Conservation (phyloP, 2,888 invertebrate genomes). For the Alcis repandata region DNA sequence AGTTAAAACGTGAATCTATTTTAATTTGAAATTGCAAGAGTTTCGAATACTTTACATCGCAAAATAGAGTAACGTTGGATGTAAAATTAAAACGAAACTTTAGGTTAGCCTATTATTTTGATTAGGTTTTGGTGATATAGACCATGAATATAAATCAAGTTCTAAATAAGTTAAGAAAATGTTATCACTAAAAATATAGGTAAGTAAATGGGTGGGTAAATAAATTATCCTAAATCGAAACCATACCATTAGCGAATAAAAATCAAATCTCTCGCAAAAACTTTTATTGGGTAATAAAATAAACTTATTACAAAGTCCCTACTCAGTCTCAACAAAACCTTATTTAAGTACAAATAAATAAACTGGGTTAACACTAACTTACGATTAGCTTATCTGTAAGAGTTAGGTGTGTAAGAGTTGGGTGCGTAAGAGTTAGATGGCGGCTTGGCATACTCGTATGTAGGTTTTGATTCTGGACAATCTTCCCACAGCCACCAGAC, state of each 20-base stretch:
- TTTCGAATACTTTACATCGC: conserved; percentile 10
- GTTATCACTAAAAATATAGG: too few relatives aligned
- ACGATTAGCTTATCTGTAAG: conserved; percentile 54
- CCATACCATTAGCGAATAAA: conserved; percentile 6
- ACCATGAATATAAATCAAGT: not conserved
- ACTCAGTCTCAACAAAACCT: conserved; percentile 45
- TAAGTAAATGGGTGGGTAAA: too few relatives aligned
- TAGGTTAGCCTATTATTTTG: not conserved
- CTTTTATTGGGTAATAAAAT: conserved; percentile 11
- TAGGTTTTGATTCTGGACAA: conserved; percentile 57
- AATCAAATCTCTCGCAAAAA: conserved; percentile 5
- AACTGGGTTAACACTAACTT: conserved; percentile 56
- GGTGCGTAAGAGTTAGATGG: conserved; percentile 57
- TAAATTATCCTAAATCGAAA: not conserved
- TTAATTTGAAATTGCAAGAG: conserved; percentile 5
- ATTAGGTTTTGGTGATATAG: not conserved
- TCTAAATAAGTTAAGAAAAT: too few relatives aligned
- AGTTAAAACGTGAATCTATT: conserved; percentile 18
- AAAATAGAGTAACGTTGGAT: conserved; percentile 6
- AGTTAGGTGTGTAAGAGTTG: conserved; percentile 41
- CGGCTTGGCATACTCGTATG: conserved; percentile 44
- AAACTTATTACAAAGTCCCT: conserved; percentile 33
- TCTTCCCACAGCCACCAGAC: conserved; percentile 85
- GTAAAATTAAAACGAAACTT: conserved; percentile 2
- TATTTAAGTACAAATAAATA: conserved; percentile 42